Base-by-base conservation (phyloP, 2,888 invertebrate species). In the Odiellus spinosus region DNA sequence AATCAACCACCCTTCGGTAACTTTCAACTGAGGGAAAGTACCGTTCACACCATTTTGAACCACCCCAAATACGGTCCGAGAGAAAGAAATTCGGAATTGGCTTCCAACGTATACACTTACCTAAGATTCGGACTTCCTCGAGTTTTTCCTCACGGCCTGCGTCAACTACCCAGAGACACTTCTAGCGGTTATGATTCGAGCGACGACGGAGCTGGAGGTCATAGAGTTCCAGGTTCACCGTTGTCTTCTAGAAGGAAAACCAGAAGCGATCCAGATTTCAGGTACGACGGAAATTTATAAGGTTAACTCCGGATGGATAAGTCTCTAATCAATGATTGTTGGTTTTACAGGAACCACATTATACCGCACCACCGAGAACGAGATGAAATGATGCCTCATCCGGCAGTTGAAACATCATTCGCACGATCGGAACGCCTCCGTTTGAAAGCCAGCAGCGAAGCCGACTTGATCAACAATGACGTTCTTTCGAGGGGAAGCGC, bases 121-220 rank as follows among this genome's bases (percentile, higher is more conserved):
- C 73, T 91, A 54, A 88, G 90, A 67, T 91, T 90, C 61, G 91
- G 91, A 0, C 71, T 91, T 46, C 91, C 91, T 1, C 74, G 91
- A 45, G 90, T 90, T 2, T 80, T 88, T 62, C 87, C 88, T 26
- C 87, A 47, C 1, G n/a, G 17, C 11, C 33, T 19, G n/a, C 18
- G 47, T 43, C 38, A 53, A 36, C 42, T 42, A 15, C 49, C 35
- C n/a, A 17, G 53, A 8, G 86, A 86, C 61, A 86, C 84, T 0
- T 85, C 85, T n/a, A 86, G 86, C 53, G 87, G 88, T 11, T 87
- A 88, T 66, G 86, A 88, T 62, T 87, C 86, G 59, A 87, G 86
- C 51, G 87, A 88, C 66, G 74, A 74, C 56, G 26, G 26, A 6
- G 26, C 8, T 8, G 8, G 8, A 4, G 26, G 26, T 26, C 26